phyloP scores from a whole-genome alignment of 2,113 vertebrate genomes.

The Lepus europaeus region DNA sequence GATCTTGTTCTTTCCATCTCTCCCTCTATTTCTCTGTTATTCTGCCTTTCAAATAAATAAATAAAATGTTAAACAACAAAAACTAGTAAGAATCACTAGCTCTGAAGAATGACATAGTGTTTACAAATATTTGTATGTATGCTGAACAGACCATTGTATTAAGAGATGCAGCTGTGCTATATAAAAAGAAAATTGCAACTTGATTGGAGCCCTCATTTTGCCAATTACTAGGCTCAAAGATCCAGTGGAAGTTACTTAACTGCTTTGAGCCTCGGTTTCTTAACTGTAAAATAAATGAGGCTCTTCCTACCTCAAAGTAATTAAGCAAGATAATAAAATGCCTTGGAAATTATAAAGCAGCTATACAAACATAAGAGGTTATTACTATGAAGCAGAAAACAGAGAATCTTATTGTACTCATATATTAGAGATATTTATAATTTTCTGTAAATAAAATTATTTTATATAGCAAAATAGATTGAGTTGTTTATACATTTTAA shows the following conservation, averaged over 20 bases:
- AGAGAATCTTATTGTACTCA: not conserved
- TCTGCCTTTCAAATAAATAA: too few relatives aligned
- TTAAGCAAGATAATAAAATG: not conserved
- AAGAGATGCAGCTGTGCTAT: slow-evolving; percentile 61
- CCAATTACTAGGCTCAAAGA: not conserved
- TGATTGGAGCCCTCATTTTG: slow-evolving; percentile 10
- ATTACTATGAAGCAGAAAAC: not conserved
- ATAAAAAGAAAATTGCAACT: not conserved
- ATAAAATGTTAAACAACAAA: too few relatives aligned
- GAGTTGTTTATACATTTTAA: not conserved
- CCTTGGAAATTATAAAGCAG: not conserved
- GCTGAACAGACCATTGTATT: not conserved
- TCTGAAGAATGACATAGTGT: slow-evolving; percentile 61
- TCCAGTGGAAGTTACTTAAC: not conserved
- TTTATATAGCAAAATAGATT: slow-evolving; percentile 33
- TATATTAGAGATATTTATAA: not conserved
- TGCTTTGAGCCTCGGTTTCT: not conserved
- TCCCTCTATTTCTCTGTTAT: too few relatives aligned
- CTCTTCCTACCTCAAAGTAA: not conserved
- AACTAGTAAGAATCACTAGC: not conserved
- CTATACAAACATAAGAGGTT: not conserved
- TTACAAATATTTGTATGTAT: slow-evolving; percentile 74
- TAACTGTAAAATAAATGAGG: not conserved
- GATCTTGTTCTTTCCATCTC: too few relatives aligned
- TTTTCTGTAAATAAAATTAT: slow-evolving; percentile 39